Base-by-base conservation (phyloP, 1,140 invertebrate species). In the Drosophila leontia region DNA sequence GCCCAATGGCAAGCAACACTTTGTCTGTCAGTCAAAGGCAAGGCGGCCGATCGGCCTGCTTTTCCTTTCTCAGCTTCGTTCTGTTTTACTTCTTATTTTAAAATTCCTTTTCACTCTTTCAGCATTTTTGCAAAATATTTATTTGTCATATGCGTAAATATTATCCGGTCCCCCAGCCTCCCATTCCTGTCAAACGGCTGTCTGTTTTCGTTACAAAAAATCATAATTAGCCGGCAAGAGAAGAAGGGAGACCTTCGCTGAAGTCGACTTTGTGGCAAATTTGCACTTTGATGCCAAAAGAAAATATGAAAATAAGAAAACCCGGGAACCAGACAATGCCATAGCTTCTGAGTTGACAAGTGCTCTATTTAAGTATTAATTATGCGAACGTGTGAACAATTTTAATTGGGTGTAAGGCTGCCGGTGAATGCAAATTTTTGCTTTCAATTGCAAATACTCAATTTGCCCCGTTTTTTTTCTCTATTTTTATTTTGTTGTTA, bases 301-400 rank as follows among this genome's bases (percentile, higher is more conserved):
- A n/a, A 15, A n/a, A n/a, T 15, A 39, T 15, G 6, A 39, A n/a
- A 42, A 42, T 42, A 42, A 17, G 9, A 47, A 61, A 35, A 37
- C 29, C 15, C 15, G 37, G 32, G 5, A 29, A 19, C 44, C 48
- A 60, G 56, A 59, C 63, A 62, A 67, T 87, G 76, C 65, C 41
- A 55, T 48, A 32, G 59, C 71, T 39, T 61, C 69, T 23, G 48
- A 65, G 80, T 53, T 78, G 83, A 80, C 85, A 90, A 90, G 81
- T 90, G 70, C 75, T 74, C 76, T 83, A 87, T 91, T 91, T 80
- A 87, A 75, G 78, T 81, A 91, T 91, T 91, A 91, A 91, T 91
- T 91, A 91, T 91, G 86, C 74, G 75, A 91, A 91, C 72, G 86
- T 91, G 86, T 87, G 87, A 91, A 91, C 90, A 86, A 91, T 91